A percentile compares a stretch with the other conserved stretches of the same genome.
These are phyloP conservation scores for Synanthedon formicaeformis DNA, from an alignment of 2,888 invertebrate species.

Conservation along the genomic window DNA sequence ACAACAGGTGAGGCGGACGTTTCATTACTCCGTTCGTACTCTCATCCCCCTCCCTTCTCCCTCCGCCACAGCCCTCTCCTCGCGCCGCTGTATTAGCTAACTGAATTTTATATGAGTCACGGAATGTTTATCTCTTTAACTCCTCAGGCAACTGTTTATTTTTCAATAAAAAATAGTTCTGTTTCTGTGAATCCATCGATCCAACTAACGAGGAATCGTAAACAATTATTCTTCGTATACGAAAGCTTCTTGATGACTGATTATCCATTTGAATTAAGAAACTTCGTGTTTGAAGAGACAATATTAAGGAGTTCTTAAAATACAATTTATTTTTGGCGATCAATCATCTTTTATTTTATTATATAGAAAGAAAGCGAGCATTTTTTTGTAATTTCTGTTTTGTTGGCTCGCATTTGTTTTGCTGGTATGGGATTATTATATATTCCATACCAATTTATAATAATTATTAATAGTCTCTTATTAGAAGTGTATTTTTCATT, in stretches of 20 bases:
- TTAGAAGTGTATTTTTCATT: too few species aligned
- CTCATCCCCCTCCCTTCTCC: not conserved
- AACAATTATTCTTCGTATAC: too few species aligned
- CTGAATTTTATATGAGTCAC: constrained; percentile 3
- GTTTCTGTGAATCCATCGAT: too few species aligned
- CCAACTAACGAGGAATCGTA: too few species aligned
- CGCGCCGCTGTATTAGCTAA: not conserved
- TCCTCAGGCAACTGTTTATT: not conserved
- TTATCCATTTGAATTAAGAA: not conserved
- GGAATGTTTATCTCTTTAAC: not conserved
- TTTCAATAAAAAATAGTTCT: too few species aligned
- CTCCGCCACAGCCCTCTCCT: not conserved
- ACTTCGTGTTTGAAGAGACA: not conserved
- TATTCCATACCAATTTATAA: too few species aligned
- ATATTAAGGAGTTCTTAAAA: not conserved
- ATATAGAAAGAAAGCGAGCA: not conserved
- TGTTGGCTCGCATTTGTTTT: not conserved
- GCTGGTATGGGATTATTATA: not conserved
- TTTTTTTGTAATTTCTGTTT: not conserved
- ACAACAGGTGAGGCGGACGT: constrained; percentile 19
- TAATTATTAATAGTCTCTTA: too few species aligned
- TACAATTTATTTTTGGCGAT: not conserved
- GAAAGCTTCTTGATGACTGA: too few species aligned
- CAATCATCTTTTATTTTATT: not conserved
- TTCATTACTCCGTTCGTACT: constrained; percentile 9